A percentile compares a stretch with the other conserved stretches of the same genome.
Conservation (phyloP, 2,797 vertebrate genomes). For the Eurystomus glaucurus region DNA sequence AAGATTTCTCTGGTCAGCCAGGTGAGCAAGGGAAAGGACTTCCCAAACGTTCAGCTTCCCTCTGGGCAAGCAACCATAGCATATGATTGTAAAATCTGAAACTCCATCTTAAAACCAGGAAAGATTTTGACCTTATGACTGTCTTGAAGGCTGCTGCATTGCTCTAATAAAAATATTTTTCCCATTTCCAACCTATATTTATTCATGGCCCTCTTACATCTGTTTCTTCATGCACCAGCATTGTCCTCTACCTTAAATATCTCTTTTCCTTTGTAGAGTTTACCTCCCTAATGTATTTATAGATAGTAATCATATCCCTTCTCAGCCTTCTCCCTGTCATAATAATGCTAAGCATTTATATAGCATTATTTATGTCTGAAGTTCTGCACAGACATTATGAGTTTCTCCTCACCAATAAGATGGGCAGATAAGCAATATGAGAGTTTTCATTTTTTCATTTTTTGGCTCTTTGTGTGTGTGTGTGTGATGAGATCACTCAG, state of each 20-base stretch:
- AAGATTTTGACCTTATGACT: not conserved
- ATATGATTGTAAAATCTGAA: not conserved
- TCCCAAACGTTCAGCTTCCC: not conserved
- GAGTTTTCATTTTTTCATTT: constrained; percentile 32
- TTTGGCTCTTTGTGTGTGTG: not conserved
- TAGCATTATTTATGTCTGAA: constrained; percentile 29
- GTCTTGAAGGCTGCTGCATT: not conserved
- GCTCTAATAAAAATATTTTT: not conserved
- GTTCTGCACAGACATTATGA: constrained; percentile 33
- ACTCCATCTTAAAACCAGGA: not conserved
- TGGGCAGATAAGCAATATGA: constrained; percentile 43
- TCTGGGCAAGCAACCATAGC: not conserved
- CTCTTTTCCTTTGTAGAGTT: constrained; percentile 22
- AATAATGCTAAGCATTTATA: constrained; percentile 40
- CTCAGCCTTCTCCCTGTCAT: not conserved
- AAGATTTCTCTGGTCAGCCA: not conserved
- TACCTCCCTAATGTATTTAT: constrained; percentile 21
- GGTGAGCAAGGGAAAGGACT: not conserved
- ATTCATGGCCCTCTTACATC: not conserved
- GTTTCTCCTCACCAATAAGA: constrained; percentile 46
- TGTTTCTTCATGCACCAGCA: constrained; percentile 1
- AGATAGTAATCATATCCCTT: constrained; percentile 39
- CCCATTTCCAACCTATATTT: not conserved
- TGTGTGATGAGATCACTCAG: constrained; percentile 48
- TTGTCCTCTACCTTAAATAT: not conserved